Evolutionary conservation across 2,797 vertebrate genomes (phyloP), one percentile per base, ranked within the genome.

Genomic region (Tapirus indicus): DNA sequence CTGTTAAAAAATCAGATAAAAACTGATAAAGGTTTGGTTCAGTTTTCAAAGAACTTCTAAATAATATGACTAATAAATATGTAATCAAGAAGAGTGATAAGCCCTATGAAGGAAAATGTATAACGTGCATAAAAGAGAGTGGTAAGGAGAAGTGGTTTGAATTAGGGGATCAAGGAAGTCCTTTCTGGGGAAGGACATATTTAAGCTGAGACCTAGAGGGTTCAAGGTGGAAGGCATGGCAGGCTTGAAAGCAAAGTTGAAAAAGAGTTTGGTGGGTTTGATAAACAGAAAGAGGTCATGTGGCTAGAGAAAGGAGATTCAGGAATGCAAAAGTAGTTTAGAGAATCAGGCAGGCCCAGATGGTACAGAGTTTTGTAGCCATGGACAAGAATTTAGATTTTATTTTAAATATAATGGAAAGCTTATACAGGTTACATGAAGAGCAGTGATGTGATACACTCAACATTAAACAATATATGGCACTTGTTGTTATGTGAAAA

Each of bases 31-130:
- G 0, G 6, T 38, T 92, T 35, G 0, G 35, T 85, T 94, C 14
- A 75, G 6, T 56, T 88, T 90, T 94, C 14, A 80, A 79, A 84
- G 8, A 88, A 54, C 21, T 82, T 89, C 58, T 86, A 74, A 90
- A 38, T 72, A 78, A 69, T 58, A 60, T 11, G 13, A 62, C 25
- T 56, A 85, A 91, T 32, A 64, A 14, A 23, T 49, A 54, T 56
- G 23, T 41, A 66, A 38, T 77, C 35, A 92, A 29, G 44, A 83
- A 56, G 5, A 56, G 5, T 62, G 20, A 58, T 77, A 23, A 82
- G 13, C 3, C 25, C 14, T 58, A 1, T 66, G 29, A 41, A 83
- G 47, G 29, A 41, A 90, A 78, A 71, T 44, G 5, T 18, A 13
- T 27, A 72, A 62, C 72, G 7, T 13, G 2, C 32, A 78, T 77